Conservation (phyloP, 2,113 vertebrate species). For the Hassar affinis region DNA sequence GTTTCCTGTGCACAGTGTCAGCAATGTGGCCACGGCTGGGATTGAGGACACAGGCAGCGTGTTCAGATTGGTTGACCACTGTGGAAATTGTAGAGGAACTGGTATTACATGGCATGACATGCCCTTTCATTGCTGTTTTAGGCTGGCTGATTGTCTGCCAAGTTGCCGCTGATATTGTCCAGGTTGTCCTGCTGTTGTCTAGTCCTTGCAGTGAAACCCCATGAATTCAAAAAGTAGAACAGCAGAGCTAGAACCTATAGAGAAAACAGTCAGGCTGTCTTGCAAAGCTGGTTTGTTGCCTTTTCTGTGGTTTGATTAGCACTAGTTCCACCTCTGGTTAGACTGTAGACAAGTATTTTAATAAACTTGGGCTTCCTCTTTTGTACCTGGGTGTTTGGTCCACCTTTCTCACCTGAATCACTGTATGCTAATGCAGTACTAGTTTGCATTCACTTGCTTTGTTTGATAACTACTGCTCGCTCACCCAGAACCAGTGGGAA, state of each 20-base stretch:
- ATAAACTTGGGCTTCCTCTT: neutral
- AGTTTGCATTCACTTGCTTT: constrained; percentile 44
- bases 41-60: constrained; percentile 58
- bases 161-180: neutral
- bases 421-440: constrained; percentile 20
- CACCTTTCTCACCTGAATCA: neutral
- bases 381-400: constrained; percentile 28
- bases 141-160: neutral
- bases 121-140: constrained; percentile 7
- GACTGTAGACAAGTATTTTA: constrained; percentile 10
- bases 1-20: constrained; percentile 50
- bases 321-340: neutral
- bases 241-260: neutral
- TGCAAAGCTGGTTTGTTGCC: neutral
- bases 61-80: constrained; percentile 59
- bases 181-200: neutral
- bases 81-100: constrained; percentile 57
- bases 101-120: constrained; percentile 18
- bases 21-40: constrained; percentile 53
- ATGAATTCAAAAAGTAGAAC: neutral
- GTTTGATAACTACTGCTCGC: constrained; percentile 34
- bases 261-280: neutral
- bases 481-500: constrained; percentile 30
- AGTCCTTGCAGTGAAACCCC: neutral
- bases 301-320: neutral